phyloP scores from a whole-genome alignment of 1,140 invertebrate species.

The Globodera rostochiensis region DNA sequence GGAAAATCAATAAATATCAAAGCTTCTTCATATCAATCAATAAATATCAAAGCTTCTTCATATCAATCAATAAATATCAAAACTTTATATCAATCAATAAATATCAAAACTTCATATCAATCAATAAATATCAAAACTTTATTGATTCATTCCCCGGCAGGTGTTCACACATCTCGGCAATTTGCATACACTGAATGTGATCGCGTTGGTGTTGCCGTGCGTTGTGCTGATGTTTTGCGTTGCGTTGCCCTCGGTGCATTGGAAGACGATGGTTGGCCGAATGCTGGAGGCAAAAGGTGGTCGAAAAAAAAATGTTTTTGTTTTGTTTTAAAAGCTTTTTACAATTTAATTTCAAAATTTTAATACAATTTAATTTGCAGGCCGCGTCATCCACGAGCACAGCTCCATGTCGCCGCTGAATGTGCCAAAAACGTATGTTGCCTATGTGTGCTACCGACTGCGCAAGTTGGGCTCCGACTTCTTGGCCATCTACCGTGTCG shows the following conservation, averaged over 20 bases:
- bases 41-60: too few relatives aligned
- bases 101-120: too few relatives aligned
- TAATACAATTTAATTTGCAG: conserved; percentile 20
- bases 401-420: conserved; percentile 24
- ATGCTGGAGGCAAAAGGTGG: conserved; percentile 52
- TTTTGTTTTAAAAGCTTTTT: too few relatives aligned
- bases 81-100: too few relatives aligned
- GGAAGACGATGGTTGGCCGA: conserved; percentile 53
- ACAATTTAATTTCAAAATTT: neutral
- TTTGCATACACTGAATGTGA: conserved; percentile 50
- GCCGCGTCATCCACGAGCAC: conserved; percentile 17
- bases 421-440: conserved; percentile 43
- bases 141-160: neutral
- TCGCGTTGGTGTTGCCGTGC: conserved; percentile 51
- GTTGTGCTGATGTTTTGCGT: conserved; percentile 51
- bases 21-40: too few relatives aligned
- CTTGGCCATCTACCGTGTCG: conserved; percentile 48
- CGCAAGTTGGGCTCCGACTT: conserved; percentile 55
- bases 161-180: conserved; percentile 46
- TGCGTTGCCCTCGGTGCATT: conserved; percentile 50
- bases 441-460: conserved; percentile 46
- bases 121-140: too few relatives aligned
- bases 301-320: neutral
- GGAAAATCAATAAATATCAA: too few relatives aligned
- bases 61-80: too few relatives aligned